Conservation (phyloP, 2,888 invertebrate species). For the Frankliniella fusca region DNA sequence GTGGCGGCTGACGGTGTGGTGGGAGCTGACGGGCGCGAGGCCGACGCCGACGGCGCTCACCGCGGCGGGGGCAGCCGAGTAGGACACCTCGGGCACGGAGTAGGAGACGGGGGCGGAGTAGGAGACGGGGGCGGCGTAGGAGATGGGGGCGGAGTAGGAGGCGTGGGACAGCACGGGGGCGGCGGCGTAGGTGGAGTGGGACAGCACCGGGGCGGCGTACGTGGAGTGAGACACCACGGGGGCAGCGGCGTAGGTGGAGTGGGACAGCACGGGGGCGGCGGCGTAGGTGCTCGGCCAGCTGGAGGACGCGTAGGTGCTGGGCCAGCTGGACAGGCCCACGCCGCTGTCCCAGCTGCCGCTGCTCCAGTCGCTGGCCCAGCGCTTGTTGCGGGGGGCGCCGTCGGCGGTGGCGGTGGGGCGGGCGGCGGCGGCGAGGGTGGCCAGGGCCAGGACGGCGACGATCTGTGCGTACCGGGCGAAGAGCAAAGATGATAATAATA, state of each 20-base stretch:
- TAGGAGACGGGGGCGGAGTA: background rate
- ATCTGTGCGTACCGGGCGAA: too few relatives aligned
- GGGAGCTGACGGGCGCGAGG: background rate
- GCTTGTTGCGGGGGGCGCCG: background rate
- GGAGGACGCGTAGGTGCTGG: background rate
- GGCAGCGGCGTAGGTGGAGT: background rate
- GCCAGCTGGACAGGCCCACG: background rate
- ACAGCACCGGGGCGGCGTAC: background rate
- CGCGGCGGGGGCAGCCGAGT: background rate
- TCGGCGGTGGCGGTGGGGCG: background rate
- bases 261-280: constrained; percentile 2
- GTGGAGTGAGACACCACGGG: background rate
- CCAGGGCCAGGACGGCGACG: background rate
- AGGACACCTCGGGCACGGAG: background rate
- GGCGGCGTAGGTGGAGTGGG: background rate
- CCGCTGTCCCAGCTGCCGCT: too few relatives aligned
- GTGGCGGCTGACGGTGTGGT: background rate
- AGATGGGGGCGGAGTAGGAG: background rate
- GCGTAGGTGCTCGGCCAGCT: background rate
- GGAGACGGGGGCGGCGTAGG: constrained; percentile 1
- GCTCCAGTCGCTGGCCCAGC: background rate
- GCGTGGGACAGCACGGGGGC: background rate
- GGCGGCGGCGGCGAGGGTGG: constrained; percentile 1
- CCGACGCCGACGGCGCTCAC: background rate
- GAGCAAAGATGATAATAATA: too few relatives aligned